Base-by-base conservation (phyloP, 92 coral and sea anemone genomes). In the Zoanthus sociatus region DNA sequence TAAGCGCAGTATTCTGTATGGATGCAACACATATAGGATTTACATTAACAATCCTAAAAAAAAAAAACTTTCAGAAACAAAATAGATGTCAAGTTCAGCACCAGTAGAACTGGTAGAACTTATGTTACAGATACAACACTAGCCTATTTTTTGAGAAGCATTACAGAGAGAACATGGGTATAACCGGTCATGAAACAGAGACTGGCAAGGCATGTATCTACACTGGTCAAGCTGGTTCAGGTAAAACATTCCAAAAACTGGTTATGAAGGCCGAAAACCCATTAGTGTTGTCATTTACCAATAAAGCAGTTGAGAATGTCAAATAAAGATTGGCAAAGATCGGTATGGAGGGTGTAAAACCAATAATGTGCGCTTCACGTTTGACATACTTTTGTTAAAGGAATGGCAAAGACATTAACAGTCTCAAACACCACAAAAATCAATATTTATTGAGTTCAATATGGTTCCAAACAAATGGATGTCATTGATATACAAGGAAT, bases 401-500 rank as follows among this genome's bases (percentile, higher is more conserved):
- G 71, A n/a, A 64, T 64, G 31, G 31, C 4, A 64, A n/a, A 16
- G 18, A 64, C 31, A 64, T 64, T 4, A 31, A 64, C n/a, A 16
- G 31, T 16, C 31, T 64, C 5, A 21, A 64, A 64, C 31, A n/a
- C 10, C 3, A 5, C 3, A 64, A 26, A 26, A 26, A 26, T 26
- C 32, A 6, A n/a, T 64, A 6, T 64, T 64, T 9, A n/a, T 64
- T 4, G 71, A 64, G 10, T 64, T 64, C 32, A 15, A 5, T 15
- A 64, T 64, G 71, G 71, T 64, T n/a, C 71, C 71, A 5, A 64
- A 64, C 10, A 64, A 64, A 10, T 64, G 71, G 71, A 64, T 64
- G 30, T 17, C 71, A 6, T 17, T 6, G 30, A 64, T 64, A 0
- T 64, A 64, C 31, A n/a, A 64, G 18, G 4, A 33, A 64, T 15